These are phyloP conservation scores for Eilema griseolum DNA, from an alignment of 2,888 invertebrate genomes.

Conservation along the genomic window DNA sequence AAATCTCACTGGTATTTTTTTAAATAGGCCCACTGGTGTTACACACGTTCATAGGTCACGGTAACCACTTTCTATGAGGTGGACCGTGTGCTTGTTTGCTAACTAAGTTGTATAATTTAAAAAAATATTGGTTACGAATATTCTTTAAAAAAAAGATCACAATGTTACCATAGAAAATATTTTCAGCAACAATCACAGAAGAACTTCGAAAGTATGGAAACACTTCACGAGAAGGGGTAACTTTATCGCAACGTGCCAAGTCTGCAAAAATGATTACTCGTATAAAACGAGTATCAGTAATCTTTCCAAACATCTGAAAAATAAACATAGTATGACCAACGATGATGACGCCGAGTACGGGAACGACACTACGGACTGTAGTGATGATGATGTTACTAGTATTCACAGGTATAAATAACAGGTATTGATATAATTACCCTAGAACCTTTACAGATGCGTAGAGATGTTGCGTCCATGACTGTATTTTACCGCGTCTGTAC, in stretches of 20 bases:
- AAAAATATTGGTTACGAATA: no score
- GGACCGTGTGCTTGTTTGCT: no score
- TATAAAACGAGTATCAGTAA: slow-evolving; percentile 27
- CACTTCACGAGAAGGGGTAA: slow-evolving; percentile 28
- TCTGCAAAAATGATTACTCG: slow-evolving; percentile 34
- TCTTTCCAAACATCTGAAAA: slow-evolving; percentile 33
- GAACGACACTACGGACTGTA: slow-evolving; percentile 18
- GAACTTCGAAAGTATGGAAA: slow-evolving; percentile 25
- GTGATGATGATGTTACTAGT: slow-evolving; percentile 39
- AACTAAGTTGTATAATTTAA: no score
- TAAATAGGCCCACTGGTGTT: no score
- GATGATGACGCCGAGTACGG: not conserved
- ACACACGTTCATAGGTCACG: no score
- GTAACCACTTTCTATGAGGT: no score
- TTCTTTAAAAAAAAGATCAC: no score
- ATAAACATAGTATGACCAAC: slow-evolving; percentile 6
- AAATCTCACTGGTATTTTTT: no score
- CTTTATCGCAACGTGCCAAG: slow-evolving; percentile 34
- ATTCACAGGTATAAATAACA: slow-evolving; percentile 19
- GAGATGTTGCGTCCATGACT: no score
- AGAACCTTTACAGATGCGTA: no score
- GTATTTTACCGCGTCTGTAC: no score
- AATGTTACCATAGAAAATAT: not conserved
- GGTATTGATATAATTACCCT: not conserved
- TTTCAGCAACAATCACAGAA: not conserved